These are phyloP conservation scores for Pseudolaguvia tuberculata DNA, from an alignment of 2,113 vertebrate species.

Conservation along the genomic window DNA sequence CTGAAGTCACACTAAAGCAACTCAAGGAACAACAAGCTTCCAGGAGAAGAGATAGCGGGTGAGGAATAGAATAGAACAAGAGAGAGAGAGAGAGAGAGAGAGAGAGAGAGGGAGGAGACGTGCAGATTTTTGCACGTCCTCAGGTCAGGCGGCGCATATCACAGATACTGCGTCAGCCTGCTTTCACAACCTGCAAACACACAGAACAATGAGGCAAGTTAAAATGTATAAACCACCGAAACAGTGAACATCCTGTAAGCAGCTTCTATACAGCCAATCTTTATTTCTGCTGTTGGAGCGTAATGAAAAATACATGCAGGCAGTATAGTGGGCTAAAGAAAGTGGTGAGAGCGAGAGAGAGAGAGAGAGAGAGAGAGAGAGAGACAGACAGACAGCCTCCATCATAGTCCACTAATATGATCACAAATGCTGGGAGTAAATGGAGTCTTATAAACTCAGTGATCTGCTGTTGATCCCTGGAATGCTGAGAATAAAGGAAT, in stretches of 20 bases:
- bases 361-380: not conserved
- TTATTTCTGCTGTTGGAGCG: not conserved
- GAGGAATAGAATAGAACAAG: not conserved
- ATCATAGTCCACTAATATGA: constrained; percentile 26
- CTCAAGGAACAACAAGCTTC: constrained; percentile 5
- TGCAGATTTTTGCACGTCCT: constrained; percentile 42
- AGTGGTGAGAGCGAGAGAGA: not conserved
- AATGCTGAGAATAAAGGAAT: not conserved
- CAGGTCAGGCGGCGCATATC: constrained; percentile 48
- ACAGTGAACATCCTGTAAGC: not conserved
- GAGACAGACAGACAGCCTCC: constrained; percentile 10
- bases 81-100: not conserved
- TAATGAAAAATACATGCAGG: constrained; percentile 47
- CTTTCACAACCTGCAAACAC: constrained; percentile 73
- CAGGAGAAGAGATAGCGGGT: not conserved
- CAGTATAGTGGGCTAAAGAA: not conserved
- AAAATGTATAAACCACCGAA: not conserved
- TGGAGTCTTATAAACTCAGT: constrained; percentile 17
- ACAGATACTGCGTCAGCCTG: constrained; percentile 60
- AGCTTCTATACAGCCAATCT: not conserved
- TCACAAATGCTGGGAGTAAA: constrained; percentile 17
- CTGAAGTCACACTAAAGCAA: constrained; percentile 3
- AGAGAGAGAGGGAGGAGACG: not conserved
- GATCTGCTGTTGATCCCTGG: constrained; percentile 4
- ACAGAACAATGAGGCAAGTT: constrained; percentile 53